Percentiles rank a stretch among this genome's conserved stretches.
These are phyloP conservation scores for Isichthys henryi DNA, from an alignment of 2,113 vertebrate genomes.

Conservation along the genomic window DNA sequence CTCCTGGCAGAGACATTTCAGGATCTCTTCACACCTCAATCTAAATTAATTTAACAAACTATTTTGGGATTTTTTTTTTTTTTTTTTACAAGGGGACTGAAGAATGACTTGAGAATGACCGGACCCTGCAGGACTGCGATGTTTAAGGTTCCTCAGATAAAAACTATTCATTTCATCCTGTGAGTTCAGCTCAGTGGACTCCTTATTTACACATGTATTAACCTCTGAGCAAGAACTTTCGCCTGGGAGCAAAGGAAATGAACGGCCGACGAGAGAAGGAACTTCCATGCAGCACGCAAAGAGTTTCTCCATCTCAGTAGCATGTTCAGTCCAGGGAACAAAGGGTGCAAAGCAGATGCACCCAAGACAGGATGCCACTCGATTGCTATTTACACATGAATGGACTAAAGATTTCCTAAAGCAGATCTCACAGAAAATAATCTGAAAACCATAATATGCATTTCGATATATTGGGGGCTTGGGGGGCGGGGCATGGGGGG, in stretches of 20 bases:
- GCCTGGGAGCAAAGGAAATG: too few species aligned
- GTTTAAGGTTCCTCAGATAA: neutral
- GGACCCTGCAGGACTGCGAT: neutral
- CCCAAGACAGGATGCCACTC: neutral
- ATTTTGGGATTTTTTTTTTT: neutral
- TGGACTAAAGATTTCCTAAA: neutral
- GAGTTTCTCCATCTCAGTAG: neutral
- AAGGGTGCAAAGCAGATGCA: neutral
- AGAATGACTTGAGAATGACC: neutral
- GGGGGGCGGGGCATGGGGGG: too few species aligned
- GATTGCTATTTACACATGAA: neutral
- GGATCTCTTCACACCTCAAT: neutral
- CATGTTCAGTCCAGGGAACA: neutral
- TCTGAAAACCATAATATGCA: neutral
- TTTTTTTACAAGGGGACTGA: neutral
- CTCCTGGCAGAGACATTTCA: neutral
- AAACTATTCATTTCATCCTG: neutral
- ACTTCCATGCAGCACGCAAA: neutral
- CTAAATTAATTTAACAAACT: neutral
- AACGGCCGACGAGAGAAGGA: neutral
- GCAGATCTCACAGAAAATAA: neutral
- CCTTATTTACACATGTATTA: neutral
- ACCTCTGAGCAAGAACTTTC: neutral
- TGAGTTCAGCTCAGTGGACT: neutral
- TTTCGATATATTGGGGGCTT: neutral